Conservation (phyloP, 2,113 vertebrate species). For the Geococcyx californianus region DNA sequence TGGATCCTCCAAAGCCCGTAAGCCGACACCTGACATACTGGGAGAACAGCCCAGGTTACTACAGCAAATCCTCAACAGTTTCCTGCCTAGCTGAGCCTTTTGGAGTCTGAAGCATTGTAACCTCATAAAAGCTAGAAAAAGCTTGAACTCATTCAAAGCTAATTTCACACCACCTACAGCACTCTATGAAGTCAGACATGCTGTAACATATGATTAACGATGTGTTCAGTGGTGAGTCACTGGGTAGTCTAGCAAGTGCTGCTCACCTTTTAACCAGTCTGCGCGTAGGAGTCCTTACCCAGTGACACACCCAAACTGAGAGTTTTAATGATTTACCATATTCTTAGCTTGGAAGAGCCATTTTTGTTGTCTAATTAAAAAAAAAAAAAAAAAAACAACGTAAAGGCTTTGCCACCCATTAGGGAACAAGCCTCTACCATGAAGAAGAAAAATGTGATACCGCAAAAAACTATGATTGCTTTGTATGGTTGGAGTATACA, state of each 20-base stretch:
- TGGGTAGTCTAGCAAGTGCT: conserved; percentile 39
- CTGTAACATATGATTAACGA: conserved; percentile 56
- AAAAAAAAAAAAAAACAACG: neutral
- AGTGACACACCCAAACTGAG: conserved; percentile 21
- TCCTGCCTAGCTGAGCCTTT: conserved; percentile 41
- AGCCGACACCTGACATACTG: neutral
- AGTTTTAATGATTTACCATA: conserved; percentile 1
- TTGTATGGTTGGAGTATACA: neutral
- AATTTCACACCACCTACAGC: conserved; percentile 63
- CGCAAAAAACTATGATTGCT: neutral
- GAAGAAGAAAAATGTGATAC: neutral
- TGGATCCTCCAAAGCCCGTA: neutral
- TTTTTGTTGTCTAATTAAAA: neutral
- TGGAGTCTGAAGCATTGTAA: conserved; percentile 20
- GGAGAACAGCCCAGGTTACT: conserved; percentile 10
- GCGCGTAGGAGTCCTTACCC: conserved; percentile 50
- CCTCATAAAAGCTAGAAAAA: conserved; percentile 56
- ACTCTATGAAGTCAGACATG: conserved; percentile 64
- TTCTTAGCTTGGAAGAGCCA: conserved; percentile 22
- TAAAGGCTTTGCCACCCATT: neutral
- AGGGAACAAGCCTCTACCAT: neutral
- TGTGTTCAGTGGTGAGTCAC: conserved; percentile 40
- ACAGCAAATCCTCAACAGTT: conserved; percentile 35
- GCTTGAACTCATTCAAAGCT: conserved; percentile 57
- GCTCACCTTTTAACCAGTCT: conserved; percentile 50